Conservation (phyloP, 2,113 vertebrate species). For the Ploceus nigricollis region DNA sequence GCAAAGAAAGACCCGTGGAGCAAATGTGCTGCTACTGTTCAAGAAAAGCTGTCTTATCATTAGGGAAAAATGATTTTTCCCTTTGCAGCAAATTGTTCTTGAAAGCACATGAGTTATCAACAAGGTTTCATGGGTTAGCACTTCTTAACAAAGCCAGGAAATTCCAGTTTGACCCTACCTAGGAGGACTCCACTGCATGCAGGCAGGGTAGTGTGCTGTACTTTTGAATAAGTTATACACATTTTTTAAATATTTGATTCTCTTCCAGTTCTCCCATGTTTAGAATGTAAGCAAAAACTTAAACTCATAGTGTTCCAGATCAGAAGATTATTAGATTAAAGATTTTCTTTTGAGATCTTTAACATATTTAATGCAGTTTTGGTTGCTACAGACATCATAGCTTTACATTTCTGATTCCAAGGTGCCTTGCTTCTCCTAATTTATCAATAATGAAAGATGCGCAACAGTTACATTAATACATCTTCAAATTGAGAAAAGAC, state of each 20-base stretch:
- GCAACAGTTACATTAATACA: neutral
- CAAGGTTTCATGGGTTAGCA: neutral
- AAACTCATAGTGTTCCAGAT: neutral
- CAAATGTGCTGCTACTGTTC: neutral
- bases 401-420: neutral
- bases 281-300: neutral
- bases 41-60: neutral
- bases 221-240: accelerated
- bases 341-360: neutral
- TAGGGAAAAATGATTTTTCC: neutral
- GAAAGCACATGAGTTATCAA: neutral
- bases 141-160: slow-evolving; percentile 24
- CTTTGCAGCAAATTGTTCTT: neutral
- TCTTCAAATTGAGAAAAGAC: neutral
- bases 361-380: neutral
- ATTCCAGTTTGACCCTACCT: neutral
- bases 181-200: neutral
- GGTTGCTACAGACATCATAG: neutral
- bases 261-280: neutral
- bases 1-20: neutral
- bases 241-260: neutral
- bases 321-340: neutral
- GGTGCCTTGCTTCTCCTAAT: neutral
- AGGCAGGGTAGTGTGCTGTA: neutral
- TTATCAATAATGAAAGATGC: neutral